Base-by-base conservation (phyloP, 2,888 invertebrate genomes). In the Philhelius pedissequus region DNA sequence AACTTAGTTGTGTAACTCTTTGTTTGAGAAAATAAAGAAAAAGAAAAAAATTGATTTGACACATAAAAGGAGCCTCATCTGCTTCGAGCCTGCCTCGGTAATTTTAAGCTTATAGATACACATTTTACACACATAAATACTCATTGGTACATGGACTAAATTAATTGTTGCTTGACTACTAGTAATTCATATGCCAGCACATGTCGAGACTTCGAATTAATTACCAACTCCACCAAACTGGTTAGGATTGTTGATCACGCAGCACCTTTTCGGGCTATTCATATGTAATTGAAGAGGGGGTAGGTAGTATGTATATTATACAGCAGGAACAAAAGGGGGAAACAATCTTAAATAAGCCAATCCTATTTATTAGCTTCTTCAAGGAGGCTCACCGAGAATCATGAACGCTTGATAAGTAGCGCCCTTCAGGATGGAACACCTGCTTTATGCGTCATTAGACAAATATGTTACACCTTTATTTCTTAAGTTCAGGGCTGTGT, bases 161-260 rank as follows among this genome's bases (percentile, higher is more conserved):
- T 84, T 80, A 84, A 79, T 84, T 84, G 84, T 84, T 84, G 84
- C 75, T 76, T 43, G 43, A 40, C 75, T 84, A 48, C 48, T 48
- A 22, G 48, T 48, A 80, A 80, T 84, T 80, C 84, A 75, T 84
- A 84, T 84, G 84, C 84, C 75, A 71, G 84, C 71, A 80, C 84
- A 84, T 76, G 80, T 66, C 66, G 71, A 68, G 84, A 48, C 60
- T 71, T 71, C 75, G 62, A 84, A 84, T 84, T 84, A 84, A 84
- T 79, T 80, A 76, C 80, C 70, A 75, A 62, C 80, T 80, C 70
- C 56, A 62, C 40, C 35, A 71, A 71, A 45, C 75, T 62, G 75
- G 48, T 76, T 56, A 45, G 32, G 74, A 84, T 76, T 79, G 75
- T 84, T 68, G 74, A 78, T 80, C 84, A 75, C 80, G 75, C 70